Evolutionary conservation across 2,797 vertebrate genomes (phyloP).

Genomic region (Gambelia wislizenii): DNA sequence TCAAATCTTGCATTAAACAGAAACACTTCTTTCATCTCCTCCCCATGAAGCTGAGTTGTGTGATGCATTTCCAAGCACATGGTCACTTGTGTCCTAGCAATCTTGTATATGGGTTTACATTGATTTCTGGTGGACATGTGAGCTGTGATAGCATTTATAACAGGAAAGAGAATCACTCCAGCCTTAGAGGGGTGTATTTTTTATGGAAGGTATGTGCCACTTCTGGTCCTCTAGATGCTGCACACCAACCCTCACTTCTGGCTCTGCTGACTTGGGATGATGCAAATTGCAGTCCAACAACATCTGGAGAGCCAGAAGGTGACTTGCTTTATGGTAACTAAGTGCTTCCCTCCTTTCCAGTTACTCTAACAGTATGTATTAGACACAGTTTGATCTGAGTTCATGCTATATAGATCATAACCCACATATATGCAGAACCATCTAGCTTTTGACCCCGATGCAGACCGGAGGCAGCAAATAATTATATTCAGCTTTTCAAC

Average conservation of each 20-base stretch:
- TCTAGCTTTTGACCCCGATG: not conserved
- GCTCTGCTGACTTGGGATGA: not conserved
- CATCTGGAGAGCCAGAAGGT: not conserved
- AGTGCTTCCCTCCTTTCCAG: not conserved
- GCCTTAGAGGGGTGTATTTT: not conserved
- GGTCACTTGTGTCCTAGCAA: not conserved
- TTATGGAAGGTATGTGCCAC: not conserved
- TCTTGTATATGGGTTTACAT: not conserved
- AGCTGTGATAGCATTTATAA: not conserved
- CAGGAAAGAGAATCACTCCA: not conserved
- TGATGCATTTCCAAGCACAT: not conserved
- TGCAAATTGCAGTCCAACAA: not conserved
- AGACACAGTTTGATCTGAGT: not conserved
- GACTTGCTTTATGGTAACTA: not conserved
- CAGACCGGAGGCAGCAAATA: not conserved
- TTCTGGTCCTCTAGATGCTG: not conserved
- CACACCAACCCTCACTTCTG: not conserved
- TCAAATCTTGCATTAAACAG: not conserved
- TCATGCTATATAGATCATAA: not conserved
- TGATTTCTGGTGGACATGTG: not conserved
- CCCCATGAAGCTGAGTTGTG: not conserved
- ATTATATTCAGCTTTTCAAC: not conserved
- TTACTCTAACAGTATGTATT: not conserved
- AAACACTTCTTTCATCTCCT: not conserved
- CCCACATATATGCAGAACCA: not conserved